Conservation (phyloP, 2,888 invertebrate species). For the Zele albiditarsus region DNA sequence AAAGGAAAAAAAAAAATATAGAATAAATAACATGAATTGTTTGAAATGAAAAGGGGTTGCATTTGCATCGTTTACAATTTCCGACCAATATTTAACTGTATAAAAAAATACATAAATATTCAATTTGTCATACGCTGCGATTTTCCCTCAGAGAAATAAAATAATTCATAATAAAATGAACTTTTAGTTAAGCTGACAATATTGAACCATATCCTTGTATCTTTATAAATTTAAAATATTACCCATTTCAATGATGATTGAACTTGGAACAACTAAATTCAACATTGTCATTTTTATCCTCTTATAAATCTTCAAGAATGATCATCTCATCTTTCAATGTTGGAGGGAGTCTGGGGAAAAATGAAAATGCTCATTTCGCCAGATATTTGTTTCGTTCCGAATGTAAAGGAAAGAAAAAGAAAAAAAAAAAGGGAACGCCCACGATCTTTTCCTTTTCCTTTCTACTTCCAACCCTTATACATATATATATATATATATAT, state of each 20-base stretch:
- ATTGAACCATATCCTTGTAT: neutral
- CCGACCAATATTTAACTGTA: neutral
- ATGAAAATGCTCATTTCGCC: neutral
- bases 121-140: neutral
- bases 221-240: neutral
- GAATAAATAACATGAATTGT: neutral
- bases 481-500: constrained; percentile 9
- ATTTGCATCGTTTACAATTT: neutral
- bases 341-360: neutral
- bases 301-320: constrained; percentile 1
- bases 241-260: neutral
- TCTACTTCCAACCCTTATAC: neutral
- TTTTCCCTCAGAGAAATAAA: neutral
- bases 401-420: neutral
- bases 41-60: neutral
- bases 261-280: neutral
- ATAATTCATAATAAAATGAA: neutral
- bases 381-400: neutral
- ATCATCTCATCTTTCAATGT: constrained; percentile 3
- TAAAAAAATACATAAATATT: neutral
- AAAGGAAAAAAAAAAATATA: neutral
- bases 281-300: neutral
- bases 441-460: neutral
- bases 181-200: neutral
- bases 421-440: neutral